Evolutionary conservation across 1,140 invertebrate species (phyloP), one percentile per base, ranked within the genome.

Genomic region (Tyrophagus putrescentiae): DNA sequence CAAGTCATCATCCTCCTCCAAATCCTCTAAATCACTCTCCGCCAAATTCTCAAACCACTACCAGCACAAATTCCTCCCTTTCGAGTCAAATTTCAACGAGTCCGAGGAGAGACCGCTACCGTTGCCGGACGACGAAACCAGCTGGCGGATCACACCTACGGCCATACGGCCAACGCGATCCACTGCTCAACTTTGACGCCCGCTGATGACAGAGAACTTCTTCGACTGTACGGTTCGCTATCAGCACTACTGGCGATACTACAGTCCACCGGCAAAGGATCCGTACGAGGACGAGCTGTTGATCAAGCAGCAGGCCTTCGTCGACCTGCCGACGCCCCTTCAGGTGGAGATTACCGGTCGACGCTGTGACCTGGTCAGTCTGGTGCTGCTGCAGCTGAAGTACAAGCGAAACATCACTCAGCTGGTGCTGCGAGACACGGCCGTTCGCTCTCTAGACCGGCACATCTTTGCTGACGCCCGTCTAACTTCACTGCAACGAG

Each of bases 181-280:
- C 31, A 36, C 36, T n/a, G 29, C 56, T 60, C 29, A 39, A 60
- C 33, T 60, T 60, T 60, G 60, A 60, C 56, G 53, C 60, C 45
- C 60, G 11, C 44, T 48, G 53, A 27, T 31, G 6, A 36, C 25
- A 3, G 13, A 60, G 7, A 27, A 9, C 28, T 3, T n/a, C 6
- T 31, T 48, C 23, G 45, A 60, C 41, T 60, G 60, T 53, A 36
- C 16, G 9, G 23, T 60, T 21, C 23, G 31, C 13, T 48, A 48
- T 48, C 45, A 48, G 45, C 45, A 18, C 7, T 13, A 21, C 36
- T 39, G 21, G 13, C n/a, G n/a, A n/a, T n/a, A n/a, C n/a, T n/a
- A n/a, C n/a, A n/a, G 36, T 39, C 21, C 36, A 39, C 36, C 13
- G 21, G 21, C 21, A 39, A 21, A 39, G 21, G 36, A n/a, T n/a